These are phyloP conservation scores for Xanthia togata DNA, from an alignment of 2,888 invertebrate genomes.

Conservation along the genomic window DNA sequence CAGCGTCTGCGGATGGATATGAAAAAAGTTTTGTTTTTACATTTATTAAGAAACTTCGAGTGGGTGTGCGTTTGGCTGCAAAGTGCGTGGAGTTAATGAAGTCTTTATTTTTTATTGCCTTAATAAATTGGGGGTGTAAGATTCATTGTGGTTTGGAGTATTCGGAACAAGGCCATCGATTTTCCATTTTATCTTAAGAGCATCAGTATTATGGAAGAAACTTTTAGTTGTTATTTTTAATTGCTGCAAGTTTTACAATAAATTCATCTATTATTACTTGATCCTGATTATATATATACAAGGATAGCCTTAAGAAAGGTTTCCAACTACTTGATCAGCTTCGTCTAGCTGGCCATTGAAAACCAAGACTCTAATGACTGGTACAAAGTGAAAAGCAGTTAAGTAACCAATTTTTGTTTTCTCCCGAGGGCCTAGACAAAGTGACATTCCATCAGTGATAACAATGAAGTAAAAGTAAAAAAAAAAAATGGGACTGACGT, in stretches of 20 bases:
- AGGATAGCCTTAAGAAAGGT: not conserved
- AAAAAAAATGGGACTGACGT: not conserved
- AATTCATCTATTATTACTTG: not conserved
- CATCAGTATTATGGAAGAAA: not conserved
- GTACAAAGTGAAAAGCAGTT: not conserved
- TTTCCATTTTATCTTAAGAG: constrained; percentile 7
- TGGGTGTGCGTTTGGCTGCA: constrained; percentile 14
- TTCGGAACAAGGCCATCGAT: constrained; percentile 18
- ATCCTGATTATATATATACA: not conserved
- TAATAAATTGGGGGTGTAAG: constrained; percentile 26
- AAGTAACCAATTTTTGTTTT: not conserved
- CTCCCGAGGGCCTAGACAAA: too few relatives aligned
- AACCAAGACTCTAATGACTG: not conserved
- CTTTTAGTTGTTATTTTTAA: constrained; percentile 4
- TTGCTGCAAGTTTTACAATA: not conserved
- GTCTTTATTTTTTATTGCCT: constrained; percentile 45
- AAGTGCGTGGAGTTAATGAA: constrained; percentile 37
- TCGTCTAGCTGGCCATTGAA: not conserved
- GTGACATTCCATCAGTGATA: not conserved
- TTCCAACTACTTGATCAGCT: not conserved
- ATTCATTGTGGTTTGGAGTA: constrained; percentile 12
- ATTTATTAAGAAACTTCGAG: constrained; percentile 64
- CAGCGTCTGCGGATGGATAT: constrained; percentile 67
- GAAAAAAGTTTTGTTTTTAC: constrained; percentile 76
- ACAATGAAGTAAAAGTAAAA: not conserved